A percentile compares a stretch with the other conserved stretches of the same genome.
phyloP scores from a whole-genome alignment of 2,888 invertebrate genomes.

The Microctonus hyperodae region DNA sequence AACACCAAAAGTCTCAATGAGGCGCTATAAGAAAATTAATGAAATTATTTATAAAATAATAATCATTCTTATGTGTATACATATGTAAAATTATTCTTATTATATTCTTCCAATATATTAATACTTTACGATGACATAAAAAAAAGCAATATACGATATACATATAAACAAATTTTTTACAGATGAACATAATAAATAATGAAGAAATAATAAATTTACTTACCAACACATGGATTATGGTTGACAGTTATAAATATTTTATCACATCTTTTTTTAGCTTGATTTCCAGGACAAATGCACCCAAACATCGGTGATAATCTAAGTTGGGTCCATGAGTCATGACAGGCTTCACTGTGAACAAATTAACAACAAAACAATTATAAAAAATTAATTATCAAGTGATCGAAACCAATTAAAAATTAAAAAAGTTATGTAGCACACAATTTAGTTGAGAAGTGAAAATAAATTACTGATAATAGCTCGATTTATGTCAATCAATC shows the following conservation, averaged over 20 bases:
- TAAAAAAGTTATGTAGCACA: too few species aligned
- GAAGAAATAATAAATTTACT: constrained; percentile 63
- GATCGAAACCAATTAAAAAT: too few species aligned
- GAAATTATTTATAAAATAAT: constrained; percentile 15
- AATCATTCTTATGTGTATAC: constrained; percentile 11
- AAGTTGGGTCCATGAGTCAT: constrained; percentile 87
- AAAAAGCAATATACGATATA: background rate
- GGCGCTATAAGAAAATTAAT: constrained; percentile 25
- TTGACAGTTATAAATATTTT: constrained; percentile 88
- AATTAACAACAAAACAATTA: constrained; percentile 4
- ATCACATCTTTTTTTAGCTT: constrained; percentile 87
- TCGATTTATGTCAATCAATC: background rate
- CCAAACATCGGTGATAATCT: constrained; percentile 90
- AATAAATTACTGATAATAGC: background rate
- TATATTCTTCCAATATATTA: constrained; percentile 10
- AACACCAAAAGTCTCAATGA: constrained; percentile 40
- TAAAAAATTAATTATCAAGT: background rate
- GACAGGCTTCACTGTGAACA: constrained; percentile 78
- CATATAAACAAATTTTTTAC: background rate
- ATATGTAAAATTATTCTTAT: background rate
- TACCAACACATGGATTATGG: constrained; percentile 94
- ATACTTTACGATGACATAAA: background rate
- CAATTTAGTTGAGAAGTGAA: background rate
- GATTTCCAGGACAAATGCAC: constrained; percentile 90
- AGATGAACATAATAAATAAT: background rate